These are phyloP conservation scores for Drosophila nannoptera DNA, from an alignment of 1,140 invertebrate species.

Conservation along the genomic window DNA sequence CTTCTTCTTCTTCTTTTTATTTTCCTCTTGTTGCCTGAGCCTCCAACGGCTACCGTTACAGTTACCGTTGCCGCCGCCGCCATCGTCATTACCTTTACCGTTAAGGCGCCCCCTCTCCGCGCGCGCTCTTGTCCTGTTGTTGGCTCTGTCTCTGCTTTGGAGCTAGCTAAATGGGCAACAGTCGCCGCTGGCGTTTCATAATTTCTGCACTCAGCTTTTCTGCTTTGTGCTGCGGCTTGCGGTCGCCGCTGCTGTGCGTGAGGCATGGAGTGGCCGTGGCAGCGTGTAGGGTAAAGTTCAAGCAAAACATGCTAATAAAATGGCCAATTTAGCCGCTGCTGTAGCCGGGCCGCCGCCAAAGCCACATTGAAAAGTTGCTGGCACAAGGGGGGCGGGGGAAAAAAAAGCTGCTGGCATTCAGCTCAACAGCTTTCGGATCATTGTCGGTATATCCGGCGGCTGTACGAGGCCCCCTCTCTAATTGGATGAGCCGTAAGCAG, in stretches of 20 bases:
- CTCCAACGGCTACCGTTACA: slow-evolving; percentile 23
- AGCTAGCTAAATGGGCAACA: slow-evolving; percentile 44
- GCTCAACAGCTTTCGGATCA: slow-evolving; percentile 11
- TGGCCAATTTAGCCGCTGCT: slow-evolving; percentile 55
- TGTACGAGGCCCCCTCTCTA: too few species aligned
- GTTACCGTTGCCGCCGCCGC: slow-evolving; percentile 26
- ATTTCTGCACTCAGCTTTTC: slow-evolving; percentile 42
- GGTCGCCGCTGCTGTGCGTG: slow-evolving; percentile 17
- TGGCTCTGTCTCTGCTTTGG: background rate
- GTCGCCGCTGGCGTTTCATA: slow-evolving; percentile 62
- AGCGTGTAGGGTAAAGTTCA: slow-evolving; percentile 18
- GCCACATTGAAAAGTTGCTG: slow-evolving; percentile 60
- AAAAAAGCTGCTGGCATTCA: slow-evolving; percentile 36
- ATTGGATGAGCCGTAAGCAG: background rate
- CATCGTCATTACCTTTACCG: slow-evolving; percentile 15
- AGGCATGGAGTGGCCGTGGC: background rate
- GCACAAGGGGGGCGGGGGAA: background rate
- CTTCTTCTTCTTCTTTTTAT: too few species aligned
- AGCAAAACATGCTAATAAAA: slow-evolving; percentile 59
- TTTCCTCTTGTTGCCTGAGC: background rate
- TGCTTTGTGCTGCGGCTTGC: slow-evolving; percentile 46
- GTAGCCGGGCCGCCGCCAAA: slow-evolving; percentile 57
- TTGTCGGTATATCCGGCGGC: background rate
- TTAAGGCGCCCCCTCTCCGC: background rate
- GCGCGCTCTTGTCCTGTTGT: background rate